Conservation (phyloP, 2,797 vertebrate species). For the Percopsis omiscomaycus region DNA sequence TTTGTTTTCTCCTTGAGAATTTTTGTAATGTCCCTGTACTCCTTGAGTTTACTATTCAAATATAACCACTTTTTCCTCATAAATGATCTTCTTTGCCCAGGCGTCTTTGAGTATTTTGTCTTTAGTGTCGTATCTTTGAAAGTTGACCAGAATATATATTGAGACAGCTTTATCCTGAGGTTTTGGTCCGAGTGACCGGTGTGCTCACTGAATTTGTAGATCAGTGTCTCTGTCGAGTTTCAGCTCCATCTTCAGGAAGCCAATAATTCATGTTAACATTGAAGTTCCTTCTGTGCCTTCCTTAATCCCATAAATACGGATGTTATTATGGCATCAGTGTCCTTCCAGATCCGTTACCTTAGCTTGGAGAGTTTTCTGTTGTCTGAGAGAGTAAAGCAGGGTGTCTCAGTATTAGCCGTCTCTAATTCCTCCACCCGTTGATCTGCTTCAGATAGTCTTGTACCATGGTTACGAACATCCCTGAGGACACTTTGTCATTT, state of each 20-base stretch:
- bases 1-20: conserved; percentile 5
- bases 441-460: background rate
- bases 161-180: background rate
- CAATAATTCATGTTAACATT: background rate
- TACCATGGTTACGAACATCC: background rate
- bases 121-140: background rate
- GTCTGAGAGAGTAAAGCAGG: conserved; percentile 2
- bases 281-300: background rate
- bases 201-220: conserved; percentile 1
- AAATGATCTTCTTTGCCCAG: conserved; percentile 5
- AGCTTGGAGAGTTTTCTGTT: conserved; percentile 2
- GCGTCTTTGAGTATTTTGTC: conserved; percentile 1
- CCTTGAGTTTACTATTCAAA: conserved; percentile 1
- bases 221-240: background rate
- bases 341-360: conserved; percentile 3
- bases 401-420: background rate
- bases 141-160: conserved; percentile 3
- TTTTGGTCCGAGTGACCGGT: background rate
- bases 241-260: conserved; percentile 13
- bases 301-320: background rate
- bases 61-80: background rate
- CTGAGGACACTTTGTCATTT: background rate
- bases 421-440: background rate
- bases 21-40: conserved; percentile 10
- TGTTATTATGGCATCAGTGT: background rate